Base-by-base conservation (phyloP, 2,113 vertebrate genomes). In the Vulpes lagopus region DNA sequence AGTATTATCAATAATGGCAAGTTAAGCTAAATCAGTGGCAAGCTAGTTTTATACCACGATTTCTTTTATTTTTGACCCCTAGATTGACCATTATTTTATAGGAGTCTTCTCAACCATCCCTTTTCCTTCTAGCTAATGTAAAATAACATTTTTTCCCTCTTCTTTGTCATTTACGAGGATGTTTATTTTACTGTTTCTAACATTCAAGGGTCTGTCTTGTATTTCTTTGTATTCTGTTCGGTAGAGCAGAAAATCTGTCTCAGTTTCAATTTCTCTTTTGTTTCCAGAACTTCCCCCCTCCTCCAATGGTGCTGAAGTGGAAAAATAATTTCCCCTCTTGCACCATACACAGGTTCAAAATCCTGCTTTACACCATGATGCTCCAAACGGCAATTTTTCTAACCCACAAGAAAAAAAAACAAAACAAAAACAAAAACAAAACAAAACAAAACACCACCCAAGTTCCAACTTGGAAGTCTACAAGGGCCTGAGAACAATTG, bases 251-350 rank as follows among this genome's bases (percentile, higher is more conserved):
- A 90, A 82, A 84, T 76, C 64, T 74, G 78, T 94, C 91, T 96
- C 35, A 65, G 86, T 95, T 97, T 97, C 96, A 81, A 96, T 97
- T 93, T 97, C 49, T 96, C 49, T 92, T 95, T 94, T 93, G 91
- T 96, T 92, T 76, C 30, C 84, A 88, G 57, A 91, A 76, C 67
- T 19, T 71, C 30, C 55, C 65, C 25, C 23, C 7, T 89, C 74
- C 65, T 93, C 53, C 60, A 89, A n/a, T 9, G 35, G 35, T 35
- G 35, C 53, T 78, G 12, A 76, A 89, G 64, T 95, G 91, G 83
- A 94, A 64, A 96, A 86, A 82, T n/a, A 32, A 76, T 86, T 91
- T 95, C 19, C 80, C 27, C 11, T 95, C 10, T 90, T 74, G 62
- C 43, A 64, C 64, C 49, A 92, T 3, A 51, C 35, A 62, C 32